Percentiles rank a stretch among this genome's conserved stretches.
phyloP scores from a whole-genome alignment of 2,113 vertebrate species.

The Sporophila hypoxantha region DNA sequence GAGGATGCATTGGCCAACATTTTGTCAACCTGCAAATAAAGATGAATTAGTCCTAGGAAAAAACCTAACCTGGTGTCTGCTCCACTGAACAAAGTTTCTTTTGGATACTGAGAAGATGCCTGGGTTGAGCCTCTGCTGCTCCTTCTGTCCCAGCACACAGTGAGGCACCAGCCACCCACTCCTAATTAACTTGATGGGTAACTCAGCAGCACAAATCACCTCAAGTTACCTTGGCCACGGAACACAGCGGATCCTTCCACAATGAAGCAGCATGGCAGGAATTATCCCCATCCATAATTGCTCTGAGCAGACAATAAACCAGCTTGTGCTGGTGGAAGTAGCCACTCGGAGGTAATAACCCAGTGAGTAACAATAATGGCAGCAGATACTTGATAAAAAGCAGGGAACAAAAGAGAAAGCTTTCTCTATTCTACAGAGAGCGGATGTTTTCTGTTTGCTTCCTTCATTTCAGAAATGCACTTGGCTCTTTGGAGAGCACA shows the following conservation, averaged over 20 bases:
- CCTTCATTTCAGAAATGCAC: conserved; percentile 9
- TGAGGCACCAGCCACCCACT: conserved; percentile 11
- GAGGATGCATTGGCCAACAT: background rate
- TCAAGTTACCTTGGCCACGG: conserved; percentile 32
- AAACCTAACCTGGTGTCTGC: background rate
- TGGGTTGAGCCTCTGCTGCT: background rate
- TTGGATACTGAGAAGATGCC: background rate
- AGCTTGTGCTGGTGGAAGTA: conserved; percentile 45
- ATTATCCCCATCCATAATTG: conserved; percentile 51
- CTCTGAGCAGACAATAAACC: conserved; percentile 33
- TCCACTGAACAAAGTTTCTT: background rate
- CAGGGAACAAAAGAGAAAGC: conserved; percentile 47
- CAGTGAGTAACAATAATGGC: conserved; percentile 49
- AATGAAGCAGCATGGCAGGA: conserved; percentile 20
- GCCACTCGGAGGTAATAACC: conserved; percentile 53
- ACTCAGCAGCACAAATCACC: conserved; percentile 41
- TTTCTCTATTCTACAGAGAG: conserved; percentile 24
- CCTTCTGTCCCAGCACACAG: background rate
- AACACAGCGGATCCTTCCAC: background rate
- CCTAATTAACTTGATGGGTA: conserved; percentile 20
- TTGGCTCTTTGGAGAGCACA: conserved; percentile 11
- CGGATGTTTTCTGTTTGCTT: conserved; percentile 48
- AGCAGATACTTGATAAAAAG: conserved; percentile 42
- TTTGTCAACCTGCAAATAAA: background rate
- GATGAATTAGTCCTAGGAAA: background rate